Evolutionary conservation across 2,113 vertebrate genomes (phyloP).

Genomic region (Myrmecobius fasciatus): DNA sequence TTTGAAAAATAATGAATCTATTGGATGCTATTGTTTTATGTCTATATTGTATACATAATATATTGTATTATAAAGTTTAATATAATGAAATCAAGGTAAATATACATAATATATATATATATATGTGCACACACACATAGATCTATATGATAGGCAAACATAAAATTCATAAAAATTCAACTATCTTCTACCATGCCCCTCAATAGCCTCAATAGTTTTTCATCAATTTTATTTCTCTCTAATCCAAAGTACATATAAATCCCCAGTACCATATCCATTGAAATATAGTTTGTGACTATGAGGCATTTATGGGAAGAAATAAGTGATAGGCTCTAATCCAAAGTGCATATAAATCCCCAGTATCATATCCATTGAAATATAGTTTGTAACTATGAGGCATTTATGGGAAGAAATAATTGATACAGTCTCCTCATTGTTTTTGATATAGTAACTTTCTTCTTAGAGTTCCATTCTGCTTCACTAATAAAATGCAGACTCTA

Average conservation of each 20-base stretch:
- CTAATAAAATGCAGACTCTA: not conserved
- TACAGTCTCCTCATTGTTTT: not conserved
- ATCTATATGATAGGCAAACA: constrained; percentile 6
- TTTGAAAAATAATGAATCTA: not conserved
- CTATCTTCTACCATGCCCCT: not conserved
- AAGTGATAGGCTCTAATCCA: not conserved
- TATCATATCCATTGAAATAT: not conserved
- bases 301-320: not conserved
- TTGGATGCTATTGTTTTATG: constrained; percentile 12
- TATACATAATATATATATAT: not conserved
- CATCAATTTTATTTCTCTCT: too few species aligned
- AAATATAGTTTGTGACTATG: not conserved
- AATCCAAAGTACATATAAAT: constrained; percentile 8
- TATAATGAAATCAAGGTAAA: not conserved
- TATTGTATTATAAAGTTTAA: not conserved
- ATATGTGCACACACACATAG: too few species aligned
- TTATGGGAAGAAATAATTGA: not conserved
- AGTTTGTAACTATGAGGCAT: not conserved
- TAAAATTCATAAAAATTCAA: too few species aligned
- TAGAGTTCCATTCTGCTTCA: not conserved
- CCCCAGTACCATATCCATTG: not conserved
- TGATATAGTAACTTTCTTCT: not conserved
- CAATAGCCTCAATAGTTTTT: not conserved
- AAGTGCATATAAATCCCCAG: not conserved
- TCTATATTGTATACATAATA: too few species aligned